Evolutionary conservation across 2,797 vertebrate genomes (phyloP), one percentile per base, ranked within the genome.

Genomic region (Ptychadena robeensis): DNA sequence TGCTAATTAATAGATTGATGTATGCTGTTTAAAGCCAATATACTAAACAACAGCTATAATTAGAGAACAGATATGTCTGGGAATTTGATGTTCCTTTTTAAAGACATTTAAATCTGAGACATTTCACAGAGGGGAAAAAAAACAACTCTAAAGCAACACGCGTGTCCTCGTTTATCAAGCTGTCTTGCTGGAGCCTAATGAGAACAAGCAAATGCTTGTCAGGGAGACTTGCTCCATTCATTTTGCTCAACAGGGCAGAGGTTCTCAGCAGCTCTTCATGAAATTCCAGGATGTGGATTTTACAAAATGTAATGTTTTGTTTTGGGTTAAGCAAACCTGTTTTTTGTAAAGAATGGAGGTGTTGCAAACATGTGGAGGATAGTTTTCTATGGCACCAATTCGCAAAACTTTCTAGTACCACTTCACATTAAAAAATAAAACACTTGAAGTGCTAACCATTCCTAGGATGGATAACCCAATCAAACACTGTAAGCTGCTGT

Each of bases 1-100:
- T 81, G 87, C 87, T 88, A 90, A 90, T 87, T 88, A 88, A 86
- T 82, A 80, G 88, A 88, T 86, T 86, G 87, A 89, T 88, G 88
- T 86, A 88, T 88, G 87, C 89, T 86, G 86, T 85, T 89, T 87
- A 87, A 89, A 83, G 78, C 77, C 83, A 82, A 88, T 70, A 80
- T 88, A 87, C 86, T 85, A 77, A 86, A 88, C 85, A 86, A 86
- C 80, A 85, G 86, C 86, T 81, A 87, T 86, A 88, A 89, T 89
- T 88, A 89, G 90, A 85, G 8, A 0, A 87, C 85, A 87, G 88
- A 88, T 87, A 88, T 88, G 87, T 87, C 88, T 88, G 87, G 88
- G 88, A 88, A 86, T 85, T 87, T 63, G 12, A 84, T 80, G 82
- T 74, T 73, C 76, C 63, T 12, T 80, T 84, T 84, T 74, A 79